Percentiles rank a stretch among this genome's conserved stretches.
Evolutionary conservation across 2,888 invertebrate species (phyloP).

Genomic region (Imbricaverruca yamaguchii): DNA sequence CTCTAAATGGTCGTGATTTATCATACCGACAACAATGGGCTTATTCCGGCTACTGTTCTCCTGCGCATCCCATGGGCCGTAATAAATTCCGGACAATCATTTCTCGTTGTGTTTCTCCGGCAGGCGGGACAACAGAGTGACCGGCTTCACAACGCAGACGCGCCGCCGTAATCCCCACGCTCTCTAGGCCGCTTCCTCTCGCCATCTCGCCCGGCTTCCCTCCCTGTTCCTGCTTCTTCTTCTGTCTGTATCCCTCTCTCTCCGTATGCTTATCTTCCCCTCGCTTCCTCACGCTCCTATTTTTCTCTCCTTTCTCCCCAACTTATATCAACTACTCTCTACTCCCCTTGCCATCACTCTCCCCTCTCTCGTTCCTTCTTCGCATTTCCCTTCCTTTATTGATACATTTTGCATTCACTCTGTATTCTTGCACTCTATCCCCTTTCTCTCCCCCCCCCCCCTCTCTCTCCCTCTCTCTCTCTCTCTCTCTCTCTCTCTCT

Average conservation of each 20-base stretch:
- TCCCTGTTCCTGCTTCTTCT: conserved; percentile 25
- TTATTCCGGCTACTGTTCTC: conserved; percentile 12
- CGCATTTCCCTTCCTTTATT: conserved; percentile 17
- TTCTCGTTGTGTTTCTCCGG: not conserved
- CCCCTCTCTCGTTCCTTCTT: not conserved
- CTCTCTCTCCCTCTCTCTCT: conserved; percentile 26
- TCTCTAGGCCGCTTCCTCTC: not conserved
- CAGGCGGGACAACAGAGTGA: not conserved
- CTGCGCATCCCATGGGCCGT: conserved; percentile 7
- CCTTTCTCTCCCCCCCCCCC: conserved; percentile 19
- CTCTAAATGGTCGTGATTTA: conserved; percentile 15
- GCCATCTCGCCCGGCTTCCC: not conserved
- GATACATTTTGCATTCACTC: too few relatives aligned
- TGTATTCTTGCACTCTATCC: not conserved
- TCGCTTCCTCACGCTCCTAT: conserved; percentile 22
- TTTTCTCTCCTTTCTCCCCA: conserved; percentile 6
- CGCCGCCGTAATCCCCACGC: not conserved
- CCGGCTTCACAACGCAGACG: not conserved
- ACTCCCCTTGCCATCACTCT: too few relatives aligned
- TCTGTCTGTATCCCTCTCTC: not conserved
- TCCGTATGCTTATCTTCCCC: not conserved
- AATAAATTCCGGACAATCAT: conserved; percentile 12
- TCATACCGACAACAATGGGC: conserved; percentile 14
- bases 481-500: conserved; percentile 15
- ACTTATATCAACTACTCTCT: conserved; percentile 19